These are phyloP conservation scores for Scalopus aquaticus DNA, from an alignment of 2,113 vertebrate genomes.

Conservation along the genomic window DNA sequence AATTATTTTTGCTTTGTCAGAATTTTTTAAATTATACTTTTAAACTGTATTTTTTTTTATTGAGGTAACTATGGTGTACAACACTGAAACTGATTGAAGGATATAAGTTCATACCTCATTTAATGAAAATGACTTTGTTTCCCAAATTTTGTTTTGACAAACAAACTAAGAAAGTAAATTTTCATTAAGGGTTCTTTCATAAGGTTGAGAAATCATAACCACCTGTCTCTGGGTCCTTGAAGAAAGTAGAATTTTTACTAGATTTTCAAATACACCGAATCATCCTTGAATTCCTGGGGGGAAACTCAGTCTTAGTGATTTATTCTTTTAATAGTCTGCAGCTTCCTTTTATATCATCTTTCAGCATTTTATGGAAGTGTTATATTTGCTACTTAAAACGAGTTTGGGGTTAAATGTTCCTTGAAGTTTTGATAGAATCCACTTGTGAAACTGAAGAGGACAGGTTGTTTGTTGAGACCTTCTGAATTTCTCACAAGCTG, in stretches of 20 bases:
- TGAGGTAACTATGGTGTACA: too few species aligned
- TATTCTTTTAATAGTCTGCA: background rate
- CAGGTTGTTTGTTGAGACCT: background rate
- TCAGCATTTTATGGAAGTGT: background rate
- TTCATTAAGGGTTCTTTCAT: background rate
- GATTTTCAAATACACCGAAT: background rate
- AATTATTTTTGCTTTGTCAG: background rate
- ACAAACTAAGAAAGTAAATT: background rate
- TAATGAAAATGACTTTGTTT: background rate
- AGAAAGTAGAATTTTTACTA: background rate
- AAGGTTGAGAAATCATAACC: background rate
- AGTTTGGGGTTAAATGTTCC: constrained; percentile 4
- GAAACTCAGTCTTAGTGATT: background rate
- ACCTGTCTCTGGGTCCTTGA: background rate
- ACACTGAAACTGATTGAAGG: too few species aligned
- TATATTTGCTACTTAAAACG: constrained; percentile 29
- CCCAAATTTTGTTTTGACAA: background rate
- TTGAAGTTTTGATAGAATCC: constrained; percentile 20
- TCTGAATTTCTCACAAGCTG: background rate
- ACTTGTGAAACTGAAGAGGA: background rate
- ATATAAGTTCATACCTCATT: too few species aligned
- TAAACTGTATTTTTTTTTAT: too few species aligned
- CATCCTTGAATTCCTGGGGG: background rate
- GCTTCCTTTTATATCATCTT: background rate
- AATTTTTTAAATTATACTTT: too few species aligned